These are phyloP conservation scores for Aphelenchoides avenae DNA, from an alignment of 1,140 invertebrate species.

Conservation along the genomic window DNA sequence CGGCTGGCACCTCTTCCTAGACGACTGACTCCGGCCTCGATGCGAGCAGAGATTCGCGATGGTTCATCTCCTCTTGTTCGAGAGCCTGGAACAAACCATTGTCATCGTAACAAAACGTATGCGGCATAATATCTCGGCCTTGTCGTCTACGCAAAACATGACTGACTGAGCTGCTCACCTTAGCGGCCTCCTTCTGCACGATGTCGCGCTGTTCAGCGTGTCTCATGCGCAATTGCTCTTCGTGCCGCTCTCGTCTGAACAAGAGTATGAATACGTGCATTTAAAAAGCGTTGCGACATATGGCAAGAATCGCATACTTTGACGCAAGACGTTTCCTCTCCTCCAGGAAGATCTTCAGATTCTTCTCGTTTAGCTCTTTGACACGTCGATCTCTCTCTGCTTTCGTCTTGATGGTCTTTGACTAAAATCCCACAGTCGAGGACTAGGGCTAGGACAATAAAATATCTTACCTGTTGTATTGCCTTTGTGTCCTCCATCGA, in stretches of 20 bases:
- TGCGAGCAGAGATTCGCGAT: slow-evolving; percentile 46
- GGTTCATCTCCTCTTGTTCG: slow-evolving; percentile 54
- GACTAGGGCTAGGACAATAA: neutral
- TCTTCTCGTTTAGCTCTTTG: slow-evolving; percentile 94
- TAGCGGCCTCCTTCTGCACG: slow-evolving; percentile 81
- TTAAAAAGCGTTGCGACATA: neutral
- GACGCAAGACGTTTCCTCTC: slow-evolving; percentile 72
- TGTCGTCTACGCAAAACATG: neutral
- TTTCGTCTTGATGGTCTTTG: slow-evolving; percentile 77
- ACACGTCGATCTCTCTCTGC: slow-evolving; percentile 81
- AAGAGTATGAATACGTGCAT: neutral
- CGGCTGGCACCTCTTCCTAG: no score
- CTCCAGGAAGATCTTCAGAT: slow-evolving; percentile 97
- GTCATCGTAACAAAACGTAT: slow-evolving; percentile 1
- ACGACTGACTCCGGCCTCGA: slow-evolving; percentile 44
- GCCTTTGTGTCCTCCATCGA: slow-evolving; percentile 87
- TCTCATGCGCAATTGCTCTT: slow-evolving; percentile 81
- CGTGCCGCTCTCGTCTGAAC: slow-evolving; percentile 70
- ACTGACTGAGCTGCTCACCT: slow-evolving; percentile 64
- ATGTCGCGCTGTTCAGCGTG: slow-evolving; percentile 89
- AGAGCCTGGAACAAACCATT: slow-evolving; percentile 32
- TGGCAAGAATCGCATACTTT: no score
- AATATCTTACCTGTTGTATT: slow-evolving; percentile 37
- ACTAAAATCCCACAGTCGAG: slow-evolving; percentile 2
- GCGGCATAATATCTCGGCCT: neutral